phyloP scores from a whole-genome alignment of 2,888 invertebrate genomes.

The Ecliptopera silaceata region DNA sequence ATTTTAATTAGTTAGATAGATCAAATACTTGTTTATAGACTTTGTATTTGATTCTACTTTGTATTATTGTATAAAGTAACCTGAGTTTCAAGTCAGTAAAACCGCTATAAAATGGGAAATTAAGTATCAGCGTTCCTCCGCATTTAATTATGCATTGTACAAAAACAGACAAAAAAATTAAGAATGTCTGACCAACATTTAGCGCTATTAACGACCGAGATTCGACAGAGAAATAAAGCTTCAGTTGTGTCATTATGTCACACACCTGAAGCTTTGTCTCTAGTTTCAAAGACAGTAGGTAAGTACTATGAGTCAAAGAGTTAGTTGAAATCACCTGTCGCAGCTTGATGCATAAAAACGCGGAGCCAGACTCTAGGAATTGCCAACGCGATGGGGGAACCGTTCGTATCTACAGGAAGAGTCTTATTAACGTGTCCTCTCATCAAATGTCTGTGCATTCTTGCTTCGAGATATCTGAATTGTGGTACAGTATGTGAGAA shows the following conservation, averaged over 20 bases:
- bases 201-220: too few species aligned
- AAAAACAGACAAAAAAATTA: not conserved
- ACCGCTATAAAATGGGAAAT: conserved; percentile 16
- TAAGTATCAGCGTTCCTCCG: not conserved
- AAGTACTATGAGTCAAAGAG: not conserved
- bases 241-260: too few species aligned
- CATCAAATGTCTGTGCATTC: conserved; percentile 20
- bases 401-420: conserved; percentile 44
- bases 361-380: conserved; percentile 53
- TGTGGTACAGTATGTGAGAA: conserved; percentile 1
- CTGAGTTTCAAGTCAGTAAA: conserved; percentile 5
- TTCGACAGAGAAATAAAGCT: too few species aligned
- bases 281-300: too few species aligned
- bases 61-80: not conserved
- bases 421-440: conserved; percentile 26
- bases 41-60: conserved; percentile 11
- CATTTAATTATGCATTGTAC: conserved; percentile 18
- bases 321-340: conserved; percentile 7
- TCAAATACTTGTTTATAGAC: not conserved
- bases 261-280: too few species aligned
- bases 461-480: conserved; percentile 7
- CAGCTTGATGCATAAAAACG: conserved; percentile 22
- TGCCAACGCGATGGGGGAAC: conserved; percentile 48
- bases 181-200: not conserved
- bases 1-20: conserved; percentile 1